These are phyloP conservation scores for Erebia palarica DNA, from an alignment of 2,888 invertebrate species.

Conservation along the genomic window DNA sequence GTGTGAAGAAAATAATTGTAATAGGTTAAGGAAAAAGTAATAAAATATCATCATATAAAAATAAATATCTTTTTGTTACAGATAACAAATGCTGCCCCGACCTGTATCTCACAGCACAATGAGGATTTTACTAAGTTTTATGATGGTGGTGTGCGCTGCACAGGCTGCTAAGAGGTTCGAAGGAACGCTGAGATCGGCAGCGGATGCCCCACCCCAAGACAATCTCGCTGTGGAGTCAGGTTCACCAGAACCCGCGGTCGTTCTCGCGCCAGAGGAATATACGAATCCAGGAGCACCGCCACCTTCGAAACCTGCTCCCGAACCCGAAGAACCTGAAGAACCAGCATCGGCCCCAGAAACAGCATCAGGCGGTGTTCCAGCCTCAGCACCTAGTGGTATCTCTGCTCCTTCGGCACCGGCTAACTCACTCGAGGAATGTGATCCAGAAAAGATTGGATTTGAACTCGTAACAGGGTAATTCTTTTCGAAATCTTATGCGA, in stretches of 20 bases:
- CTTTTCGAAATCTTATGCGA: not conserved
- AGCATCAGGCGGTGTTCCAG: conserved; percentile 71
- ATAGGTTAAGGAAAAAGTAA: not conserved
- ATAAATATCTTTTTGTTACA: conserved; percentile 64
- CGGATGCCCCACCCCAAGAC: conserved; percentile 76
- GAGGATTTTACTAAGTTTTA: conserved; percentile 74
- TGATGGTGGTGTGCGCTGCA: conserved; percentile 71
- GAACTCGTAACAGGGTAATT: conserved; percentile 92
- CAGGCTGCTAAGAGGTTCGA: conserved; percentile 77
- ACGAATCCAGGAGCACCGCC: conserved; percentile 71
- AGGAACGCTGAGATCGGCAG: conserved; percentile 73
- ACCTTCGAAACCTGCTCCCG: conserved; percentile 47
- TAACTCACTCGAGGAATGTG: conserved; percentile 88
- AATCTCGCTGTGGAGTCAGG: conserved; percentile 74
- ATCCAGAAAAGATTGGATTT: conserved; percentile 94
- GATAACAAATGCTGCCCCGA: conserved; percentile 77
- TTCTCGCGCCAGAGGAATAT: conserved; percentile 73
- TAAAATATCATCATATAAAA: not conserved
- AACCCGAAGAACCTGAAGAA: conserved; percentile 44
- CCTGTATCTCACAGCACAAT: conserved; percentile 66
- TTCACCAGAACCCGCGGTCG: conserved; percentile 71
- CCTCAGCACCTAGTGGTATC: conserved; percentile 75
- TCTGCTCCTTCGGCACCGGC: conserved; percentile 81
- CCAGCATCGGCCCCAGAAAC: conserved; percentile 69
- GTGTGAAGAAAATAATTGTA: conserved; percentile 15